A percentile compares a stretch with the other conserved stretches of the same genome.
These are phyloP conservation scores for Micrastur ruficollis DNA, from an alignment of 2,797 vertebrate species.

Conservation along the genomic window DNA sequence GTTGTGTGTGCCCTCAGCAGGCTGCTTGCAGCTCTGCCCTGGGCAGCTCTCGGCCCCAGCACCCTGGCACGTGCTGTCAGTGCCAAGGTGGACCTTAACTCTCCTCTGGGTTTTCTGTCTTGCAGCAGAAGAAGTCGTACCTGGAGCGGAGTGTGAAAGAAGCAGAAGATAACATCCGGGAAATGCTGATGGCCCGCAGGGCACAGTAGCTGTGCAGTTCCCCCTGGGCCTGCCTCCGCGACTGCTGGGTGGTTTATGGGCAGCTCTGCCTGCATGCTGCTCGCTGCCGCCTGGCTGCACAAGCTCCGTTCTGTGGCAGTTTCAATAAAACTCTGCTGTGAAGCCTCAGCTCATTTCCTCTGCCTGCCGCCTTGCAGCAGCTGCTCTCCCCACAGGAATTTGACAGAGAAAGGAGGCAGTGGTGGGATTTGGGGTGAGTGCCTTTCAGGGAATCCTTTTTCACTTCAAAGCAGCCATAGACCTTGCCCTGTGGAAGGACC, in stretches of 20 bases:
- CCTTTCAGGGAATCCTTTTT: background rate
- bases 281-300: accelerated
- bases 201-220: conserved; percentile 76
- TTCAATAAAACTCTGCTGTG: background rate
- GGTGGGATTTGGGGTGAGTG: background rate
- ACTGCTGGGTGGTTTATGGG: background rate
- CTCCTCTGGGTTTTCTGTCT: background rate
- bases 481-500: accelerated
- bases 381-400: background rate
- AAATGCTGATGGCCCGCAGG: conserved; percentile 92
- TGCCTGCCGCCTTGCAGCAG: accelerated
- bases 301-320: background rate
- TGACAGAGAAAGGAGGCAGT: background rate
- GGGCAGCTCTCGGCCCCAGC: background rate
- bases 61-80: background rate
- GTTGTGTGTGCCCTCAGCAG: accelerated
- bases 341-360: background rate
- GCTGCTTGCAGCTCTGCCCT: background rate
- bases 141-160: conserved; percentile 95
- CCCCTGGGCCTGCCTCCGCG: background rate
- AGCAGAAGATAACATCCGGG: conserved; percentile 94
- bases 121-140: conserved; percentile 93
- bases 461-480: accelerated
- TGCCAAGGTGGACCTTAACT: background rate
- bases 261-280: background rate